Evolutionary conservation across 2,888 invertebrate species (phyloP).

Genomic region (Elgonia sp.): DNA sequence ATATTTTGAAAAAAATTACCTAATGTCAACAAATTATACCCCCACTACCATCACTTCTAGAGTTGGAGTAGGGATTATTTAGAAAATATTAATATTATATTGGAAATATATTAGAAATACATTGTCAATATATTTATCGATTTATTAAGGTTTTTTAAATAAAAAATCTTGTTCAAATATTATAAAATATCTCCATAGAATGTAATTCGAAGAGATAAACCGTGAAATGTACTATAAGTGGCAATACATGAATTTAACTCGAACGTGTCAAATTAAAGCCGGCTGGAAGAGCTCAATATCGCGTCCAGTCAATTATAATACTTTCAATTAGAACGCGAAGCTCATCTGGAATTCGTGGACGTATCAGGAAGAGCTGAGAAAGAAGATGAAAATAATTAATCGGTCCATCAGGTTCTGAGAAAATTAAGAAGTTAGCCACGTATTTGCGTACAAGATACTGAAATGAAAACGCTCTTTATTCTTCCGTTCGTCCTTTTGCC

Average conservation of each 20-base stretch:
- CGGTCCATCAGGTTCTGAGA: constrained; percentile 76
- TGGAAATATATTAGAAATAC: too few species aligned
- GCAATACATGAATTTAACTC: constrained; percentile 7
- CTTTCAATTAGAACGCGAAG: constrained; percentile 76
- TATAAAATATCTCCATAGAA: too few species aligned
- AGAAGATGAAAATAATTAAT: constrained; percentile 80
- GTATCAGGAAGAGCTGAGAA: constrained; percentile 70
- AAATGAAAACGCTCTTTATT: constrained; percentile 78
- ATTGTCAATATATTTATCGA: too few species aligned
- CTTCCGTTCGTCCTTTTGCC: constrained; percentile 25
- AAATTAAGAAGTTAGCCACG: constrained; percentile 73
- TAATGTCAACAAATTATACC: too few species aligned
- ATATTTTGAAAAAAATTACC: too few species aligned
- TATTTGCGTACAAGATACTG: constrained; percentile 72
- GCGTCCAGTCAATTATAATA: constrained; percentile 68
- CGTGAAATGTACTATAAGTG: neutral
- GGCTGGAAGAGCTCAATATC: constrained; percentile 37
- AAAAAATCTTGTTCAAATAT: too few species aligned
- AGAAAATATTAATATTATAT: too few species aligned
- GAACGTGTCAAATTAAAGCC: constrained; percentile 50
- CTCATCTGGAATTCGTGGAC: constrained; percentile 62
- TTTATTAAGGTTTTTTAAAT: too few species aligned
- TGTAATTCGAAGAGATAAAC: neutral
- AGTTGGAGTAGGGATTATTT: too few species aligned
- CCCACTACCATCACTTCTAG: too few species aligned